These are phyloP conservation scores for Osmerus eperlanus DNA, from an alignment of 2,113 vertebrate genomes.

Conservation along the genomic window DNA sequence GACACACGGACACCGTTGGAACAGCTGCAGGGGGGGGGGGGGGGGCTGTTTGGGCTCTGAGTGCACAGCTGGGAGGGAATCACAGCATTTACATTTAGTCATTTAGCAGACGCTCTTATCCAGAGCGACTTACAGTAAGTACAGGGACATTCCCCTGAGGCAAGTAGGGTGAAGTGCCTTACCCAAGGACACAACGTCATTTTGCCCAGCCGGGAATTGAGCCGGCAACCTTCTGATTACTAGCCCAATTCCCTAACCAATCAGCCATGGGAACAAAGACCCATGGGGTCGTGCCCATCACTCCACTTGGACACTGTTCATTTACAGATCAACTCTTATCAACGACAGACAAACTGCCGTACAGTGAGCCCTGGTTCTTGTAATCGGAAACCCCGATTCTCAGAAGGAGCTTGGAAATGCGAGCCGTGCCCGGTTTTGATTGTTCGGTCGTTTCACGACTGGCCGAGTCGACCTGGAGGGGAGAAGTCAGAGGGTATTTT, in stretches of 20 bases:
- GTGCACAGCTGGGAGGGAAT: slow-evolving; percentile 61
- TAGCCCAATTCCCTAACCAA: too few species aligned
- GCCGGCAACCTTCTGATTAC: too few species aligned
- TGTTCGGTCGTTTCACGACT: neutral
- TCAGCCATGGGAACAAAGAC: slow-evolving; percentile 47
- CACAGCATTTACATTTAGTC: slow-evolving; percentile 12
- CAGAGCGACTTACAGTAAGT: too few species aligned
- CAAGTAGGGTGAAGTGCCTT: too few species aligned
- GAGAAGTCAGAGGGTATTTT: slow-evolving; percentile 22
- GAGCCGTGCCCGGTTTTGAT: neutral
- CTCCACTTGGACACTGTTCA: slow-evolving; percentile 20
- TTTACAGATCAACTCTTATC: slow-evolving; percentile 25
- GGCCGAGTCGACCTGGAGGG: neutral
- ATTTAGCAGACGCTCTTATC: too few species aligned
- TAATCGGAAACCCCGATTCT: neutral
- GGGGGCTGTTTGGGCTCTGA: slow-evolving; percentile 34
- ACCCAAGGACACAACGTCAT: too few species aligned
- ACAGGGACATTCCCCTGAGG: too few species aligned
- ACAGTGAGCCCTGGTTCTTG: slow-evolving; percentile 16
- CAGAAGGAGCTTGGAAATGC: neutral
- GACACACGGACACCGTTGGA: slow-evolving; percentile 55
- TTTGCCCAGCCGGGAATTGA: too few species aligned
- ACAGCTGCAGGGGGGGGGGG: slow-evolving; percentile 57
- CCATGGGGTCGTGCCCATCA: slow-evolving; percentile 49
- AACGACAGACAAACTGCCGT: slow-evolving; percentile 29